These are phyloP conservation scores for Plagodis pulveraria DNA, from an alignment of 2,888 invertebrate genomes.

Conservation along the genomic window DNA sequence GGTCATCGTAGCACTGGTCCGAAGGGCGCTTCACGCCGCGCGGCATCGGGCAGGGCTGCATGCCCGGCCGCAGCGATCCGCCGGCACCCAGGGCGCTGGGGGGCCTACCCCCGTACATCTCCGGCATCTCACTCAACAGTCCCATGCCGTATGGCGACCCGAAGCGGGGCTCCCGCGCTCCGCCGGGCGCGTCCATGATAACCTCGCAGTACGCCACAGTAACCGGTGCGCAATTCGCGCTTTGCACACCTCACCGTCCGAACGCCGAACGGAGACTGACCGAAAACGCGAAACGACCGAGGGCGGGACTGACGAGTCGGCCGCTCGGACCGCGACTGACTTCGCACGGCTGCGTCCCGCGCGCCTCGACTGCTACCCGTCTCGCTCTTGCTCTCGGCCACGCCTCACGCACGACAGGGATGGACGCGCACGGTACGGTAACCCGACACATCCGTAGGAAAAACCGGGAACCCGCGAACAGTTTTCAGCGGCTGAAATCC, in stretches of 20 bases:
- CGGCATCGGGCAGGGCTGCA: conserved; percentile 86
- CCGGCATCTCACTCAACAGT: conserved; percentile 91
- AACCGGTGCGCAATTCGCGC: conserved; percentile 82
- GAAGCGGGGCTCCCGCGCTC: conserved; percentile 95
- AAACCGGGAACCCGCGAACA: conserved; percentile 78
- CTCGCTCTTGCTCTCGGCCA: conserved; percentile 55
- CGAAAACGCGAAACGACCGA: conserved; percentile 81
- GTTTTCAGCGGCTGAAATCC: conserved; percentile 80
- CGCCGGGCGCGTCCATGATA: conserved; percentile 95
- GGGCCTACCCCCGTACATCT: conserved; percentile 89
- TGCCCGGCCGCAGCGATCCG: conserved; percentile 79
- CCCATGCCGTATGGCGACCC: conserved; percentile 95
- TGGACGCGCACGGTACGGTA: conserved; percentile 60
- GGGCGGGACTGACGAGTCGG: conserved; percentile 84
- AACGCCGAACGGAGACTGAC: conserved; percentile 83
- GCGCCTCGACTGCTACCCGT: conserved; percentile 77
- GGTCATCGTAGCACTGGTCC: conserved; percentile 93
- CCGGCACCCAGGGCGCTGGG: conserved; percentile 84
- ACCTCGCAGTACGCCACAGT: conserved; percentile 86
- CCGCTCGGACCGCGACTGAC: conserved; percentile 86
- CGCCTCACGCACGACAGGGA: conserved; percentile 59
- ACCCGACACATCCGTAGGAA: conserved; percentile 83
- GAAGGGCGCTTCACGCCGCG: conserved; percentile 87
- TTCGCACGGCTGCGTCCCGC: conserved; percentile 76
- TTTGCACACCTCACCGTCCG: conserved; percentile 80